These are phyloP conservation scores for Athrips mouffetella DNA, from an alignment of 2,888 invertebrate species.

Conservation along the genomic window DNA sequence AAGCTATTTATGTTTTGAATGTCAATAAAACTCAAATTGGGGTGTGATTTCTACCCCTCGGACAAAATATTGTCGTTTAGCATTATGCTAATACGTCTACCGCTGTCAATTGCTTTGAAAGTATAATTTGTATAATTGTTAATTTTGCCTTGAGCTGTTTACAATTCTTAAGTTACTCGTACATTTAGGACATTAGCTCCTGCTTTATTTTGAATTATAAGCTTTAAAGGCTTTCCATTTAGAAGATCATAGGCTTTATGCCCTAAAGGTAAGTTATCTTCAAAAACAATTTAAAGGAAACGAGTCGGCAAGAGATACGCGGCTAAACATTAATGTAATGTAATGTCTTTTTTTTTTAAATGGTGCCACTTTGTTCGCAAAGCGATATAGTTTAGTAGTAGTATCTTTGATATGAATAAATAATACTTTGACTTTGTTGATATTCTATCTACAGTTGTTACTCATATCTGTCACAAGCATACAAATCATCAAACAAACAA, in stretches of 20 bases:
- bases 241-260: constrained; percentile 22
- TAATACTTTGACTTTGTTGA: too few species aligned
- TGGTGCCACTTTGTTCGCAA: too few species aligned
- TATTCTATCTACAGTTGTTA: too few species aligned
- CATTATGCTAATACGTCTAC: constrained; percentile 29
- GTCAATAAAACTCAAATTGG: constrained; percentile 24
- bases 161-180: constrained; percentile 21
- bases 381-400: too few species aligned
- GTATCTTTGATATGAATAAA: too few species aligned
- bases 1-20: constrained; percentile 22
- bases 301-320: constrained; percentile 24
- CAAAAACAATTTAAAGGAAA: constrained; percentile 29
- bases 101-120: constrained; percentile 29
- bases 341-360: too few species aligned
- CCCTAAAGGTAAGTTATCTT: constrained; percentile 26
- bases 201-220: constrained; percentile 18
- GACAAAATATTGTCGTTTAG: constrained; percentile 30
- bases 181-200: constrained; percentile 14
- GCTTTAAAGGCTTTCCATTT: constrained; percentile 18
- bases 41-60: constrained; percentile 27
- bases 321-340: too few species aligned
- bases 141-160: constrained; percentile 34
- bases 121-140: constrained; percentile 41
- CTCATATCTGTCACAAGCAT: too few species aligned
- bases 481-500: too few species aligned